Conservation (phyloP, 2,888 invertebrate genomes). For the Aporophyla lueneburgensis region DNA sequence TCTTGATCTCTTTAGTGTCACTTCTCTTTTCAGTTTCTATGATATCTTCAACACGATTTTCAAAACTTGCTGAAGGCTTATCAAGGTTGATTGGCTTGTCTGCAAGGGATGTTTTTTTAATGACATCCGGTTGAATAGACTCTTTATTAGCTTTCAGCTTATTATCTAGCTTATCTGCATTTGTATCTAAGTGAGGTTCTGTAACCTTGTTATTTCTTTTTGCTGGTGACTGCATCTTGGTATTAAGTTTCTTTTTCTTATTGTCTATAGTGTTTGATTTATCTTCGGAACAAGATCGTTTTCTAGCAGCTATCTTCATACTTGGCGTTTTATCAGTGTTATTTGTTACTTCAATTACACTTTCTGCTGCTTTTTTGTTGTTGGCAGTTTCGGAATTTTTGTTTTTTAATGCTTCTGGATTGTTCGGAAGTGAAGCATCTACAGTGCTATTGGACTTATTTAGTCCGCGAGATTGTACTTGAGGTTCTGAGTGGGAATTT, state of each 20-base stretch:
- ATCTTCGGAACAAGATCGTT: slow-evolving; percentile 58
- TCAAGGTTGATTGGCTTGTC: slow-evolving; percentile 15
- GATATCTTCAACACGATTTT: slow-evolving; percentile 22
- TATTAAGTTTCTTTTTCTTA: slow-evolving; percentile 55
- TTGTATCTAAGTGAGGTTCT: slow-evolving; percentile 12
- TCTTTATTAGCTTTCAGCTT: slow-evolving; percentile 3
- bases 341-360: slow-evolving; percentile 36
- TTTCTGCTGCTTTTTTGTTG: slow-evolving; percentile 50
- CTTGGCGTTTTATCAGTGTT: slow-evolving; percentile 6
- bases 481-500: slow-evolving; percentile 41
- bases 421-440: slow-evolving; percentile 83
- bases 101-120: slow-evolving; percentile 23
- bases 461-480: slow-evolving; percentile 51
- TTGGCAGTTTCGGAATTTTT: slow-evolving; percentile 47
- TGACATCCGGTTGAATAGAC: slow-evolving; percentile 10
- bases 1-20: slow-evolving; percentile 55
- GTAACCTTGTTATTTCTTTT: slow-evolving; percentile 6
- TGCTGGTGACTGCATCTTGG: slow-evolving; percentile 25
- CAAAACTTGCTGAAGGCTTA: slow-evolving; percentile 57
- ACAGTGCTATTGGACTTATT: slow-evolving; percentile 72
- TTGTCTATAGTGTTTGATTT: slow-evolving; percentile 42
- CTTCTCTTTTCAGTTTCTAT: slow-evolving; percentile 12
- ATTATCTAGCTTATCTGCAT: slow-evolving; percentile 8
- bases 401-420: slow-evolving; percentile 81
- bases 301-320: slow-evolving; percentile 39